Conservation (phyloP, 1,140 invertebrate species). For the Whitmania pigra region DNA sequence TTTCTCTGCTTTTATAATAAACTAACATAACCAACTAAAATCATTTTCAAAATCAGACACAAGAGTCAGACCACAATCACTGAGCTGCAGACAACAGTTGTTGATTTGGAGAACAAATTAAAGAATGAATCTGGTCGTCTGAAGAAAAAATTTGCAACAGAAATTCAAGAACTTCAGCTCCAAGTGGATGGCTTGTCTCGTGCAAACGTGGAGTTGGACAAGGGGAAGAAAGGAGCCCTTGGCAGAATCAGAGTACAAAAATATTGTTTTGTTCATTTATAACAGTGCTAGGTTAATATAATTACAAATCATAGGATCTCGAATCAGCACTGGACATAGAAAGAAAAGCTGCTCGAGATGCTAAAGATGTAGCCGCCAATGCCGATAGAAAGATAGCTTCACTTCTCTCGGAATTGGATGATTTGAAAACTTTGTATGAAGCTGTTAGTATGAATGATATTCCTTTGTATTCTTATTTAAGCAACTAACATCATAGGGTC, state of each 20-base stretch:
- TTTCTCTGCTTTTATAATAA: too few species aligned
- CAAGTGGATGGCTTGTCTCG: slow-evolving; percentile 32
- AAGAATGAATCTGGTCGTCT: slow-evolving; percentile 39
- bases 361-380: neutral
- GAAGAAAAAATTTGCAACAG: slow-evolving; percentile 42
- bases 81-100: slow-evolving; percentile 39
- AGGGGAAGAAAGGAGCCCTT: slow-evolving; percentile 25
- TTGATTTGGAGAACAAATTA: slow-evolving; percentile 41
- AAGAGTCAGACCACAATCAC: slow-evolving; percentile 40
- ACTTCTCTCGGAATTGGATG: slow-evolving; percentile 11
- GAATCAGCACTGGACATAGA: slow-evolving; percentile 4
- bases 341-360: slow-evolving; percentile 5
- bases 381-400: neutral
- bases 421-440: slow-evolving; percentile 4
- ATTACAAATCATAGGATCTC: neutral
- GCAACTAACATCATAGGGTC: neutral
- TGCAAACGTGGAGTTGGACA: slow-evolving; percentile 34
- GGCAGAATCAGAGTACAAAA: slow-evolving; percentile 24
- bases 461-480: neutral
- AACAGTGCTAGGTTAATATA: neutral
- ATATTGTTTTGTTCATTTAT: neutral
- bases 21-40: neutral
- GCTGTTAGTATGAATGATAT: neutral
- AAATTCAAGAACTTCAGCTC: slow-evolving; percentile 40
- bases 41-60: neutral